Evolutionary conservation across 2,797 vertebrate genomes (phyloP), one percentile per base, ranked within the genome.

Genomic region (Anguilla obscura): DNA sequence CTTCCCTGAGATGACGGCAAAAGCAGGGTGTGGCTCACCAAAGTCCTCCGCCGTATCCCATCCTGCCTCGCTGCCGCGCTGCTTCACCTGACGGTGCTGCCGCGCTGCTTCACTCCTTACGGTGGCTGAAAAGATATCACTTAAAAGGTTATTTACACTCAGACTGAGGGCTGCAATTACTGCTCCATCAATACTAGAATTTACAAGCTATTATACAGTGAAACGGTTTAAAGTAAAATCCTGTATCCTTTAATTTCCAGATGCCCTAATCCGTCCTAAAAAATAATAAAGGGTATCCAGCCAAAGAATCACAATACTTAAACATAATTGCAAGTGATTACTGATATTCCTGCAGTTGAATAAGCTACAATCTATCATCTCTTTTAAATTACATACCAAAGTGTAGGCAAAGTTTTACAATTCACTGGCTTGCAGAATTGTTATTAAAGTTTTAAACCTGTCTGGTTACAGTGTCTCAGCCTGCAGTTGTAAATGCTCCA

Each of bases 121-220:
- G 91, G 93, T 91, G 93, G 91, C 93, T 92, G 91, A 93, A 92
- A 93, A 95, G 91, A 90, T 89, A 95, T 93, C 92, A 93, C 93
- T 91, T 94, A 92, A 94, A 93, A 95, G 93, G 93, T 94, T 95
- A 95, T 95, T 95, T 96, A 95, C 94, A 94, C 93, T 94, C 85
- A 45, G 93, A 93, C 93, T 90, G 89, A 94, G 93, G 90, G 93
- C 94, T 95, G 93, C 92, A 91, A 96, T 96, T 96, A 96, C 92
- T 91, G 92, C 90, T 92, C 94, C 94, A 95, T 96, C 95, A 95
- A 96, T 95, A 95, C 95, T 93, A 95, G 93, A 92, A 95, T 93
- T 95, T 95, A 94, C 91, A 91, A 91, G 92, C 93, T 93, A 93
- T 95, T 94, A 96, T 93, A 92, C 91, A 90, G 91, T 76, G 91